A percentile compares a stretch with the other conserved stretches of the same genome.
Evolutionary conservation across 2,888 invertebrate species (phyloP).

Genomic region (Lasioglossum vierecki): DNA sequence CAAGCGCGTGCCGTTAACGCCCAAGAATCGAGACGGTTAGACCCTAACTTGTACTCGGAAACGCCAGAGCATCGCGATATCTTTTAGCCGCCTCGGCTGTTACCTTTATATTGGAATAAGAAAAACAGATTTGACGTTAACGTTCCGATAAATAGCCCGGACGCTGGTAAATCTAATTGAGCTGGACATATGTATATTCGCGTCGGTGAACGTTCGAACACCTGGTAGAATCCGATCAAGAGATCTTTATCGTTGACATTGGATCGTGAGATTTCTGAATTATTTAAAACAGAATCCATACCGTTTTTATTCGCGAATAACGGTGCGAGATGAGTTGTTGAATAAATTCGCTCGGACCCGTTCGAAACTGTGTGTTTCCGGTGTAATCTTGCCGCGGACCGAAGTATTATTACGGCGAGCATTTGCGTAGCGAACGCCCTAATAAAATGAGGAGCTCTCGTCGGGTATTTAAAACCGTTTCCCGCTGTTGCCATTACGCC

Average conservation of each 20-base stretch:
- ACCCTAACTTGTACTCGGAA: constrained; percentile 22
- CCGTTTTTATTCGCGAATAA: not conserved
- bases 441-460: constrained; percentile 29
- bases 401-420: constrained; percentile 39
- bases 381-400: constrained; percentile 40
- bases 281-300: not conserved
- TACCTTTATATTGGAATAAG: not conserved
- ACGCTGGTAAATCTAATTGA: not conserved
- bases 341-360: not conserved
- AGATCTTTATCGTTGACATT: not conserved
- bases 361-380: constrained; percentile 9
- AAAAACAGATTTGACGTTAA: not conserved
- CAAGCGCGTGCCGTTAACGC: constrained; percentile 83
- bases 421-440: constrained; percentile 26
- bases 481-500: constrained; percentile 12
- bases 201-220: not conserved
- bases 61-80: not conserved
- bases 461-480: constrained; percentile 27
- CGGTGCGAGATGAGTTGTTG: not conserved
- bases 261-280: not conserved
- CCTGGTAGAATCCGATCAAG: not conserved
- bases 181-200: not conserved
- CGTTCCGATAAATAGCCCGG: not conserved
- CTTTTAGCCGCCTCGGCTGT: not conserved
- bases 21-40: constrained; percentile 73